These are phyloP conservation scores for Dysmachus trigonus DNA, from an alignment of 2,888 invertebrate genomes.

Conservation along the genomic window DNA sequence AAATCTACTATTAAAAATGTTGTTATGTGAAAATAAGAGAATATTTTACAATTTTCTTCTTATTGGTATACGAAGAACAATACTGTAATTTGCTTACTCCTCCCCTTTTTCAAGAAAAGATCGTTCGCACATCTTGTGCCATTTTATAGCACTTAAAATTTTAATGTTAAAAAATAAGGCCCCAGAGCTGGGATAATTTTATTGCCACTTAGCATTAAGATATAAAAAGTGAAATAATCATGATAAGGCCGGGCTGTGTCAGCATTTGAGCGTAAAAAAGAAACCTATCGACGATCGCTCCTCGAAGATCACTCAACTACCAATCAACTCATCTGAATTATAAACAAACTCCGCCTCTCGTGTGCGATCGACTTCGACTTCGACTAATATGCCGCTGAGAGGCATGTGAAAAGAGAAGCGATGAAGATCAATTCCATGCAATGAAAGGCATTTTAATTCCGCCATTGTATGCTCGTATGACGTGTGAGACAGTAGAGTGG, in stretches of 20 bases:
- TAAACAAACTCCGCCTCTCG: conserved; percentile 49
- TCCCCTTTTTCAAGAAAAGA: neutral
- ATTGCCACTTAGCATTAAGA: conserved; percentile 13
- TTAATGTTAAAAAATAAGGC: neutral
- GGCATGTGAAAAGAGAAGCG: neutral
- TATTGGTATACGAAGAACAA: neutral
- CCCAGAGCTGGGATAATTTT: neutral
- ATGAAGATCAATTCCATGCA: neutral
- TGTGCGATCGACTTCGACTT: neutral
- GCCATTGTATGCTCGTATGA: neutral
- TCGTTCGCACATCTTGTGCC: neutral
- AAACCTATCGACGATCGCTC: neutral
- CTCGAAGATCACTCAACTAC: conserved; percentile 47
- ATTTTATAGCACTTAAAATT: neutral
- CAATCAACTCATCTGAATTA: conserved; percentile 45
- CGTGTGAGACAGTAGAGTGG: neutral
- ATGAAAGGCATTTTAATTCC: conserved; percentile 20
- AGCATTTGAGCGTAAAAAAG: neutral
- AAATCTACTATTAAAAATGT: no score
- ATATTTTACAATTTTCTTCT: neutral
- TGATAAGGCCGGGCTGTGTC: neutral
- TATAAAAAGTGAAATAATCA: neutral
- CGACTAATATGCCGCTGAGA: conserved; percentile 24
- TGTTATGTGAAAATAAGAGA: no score
- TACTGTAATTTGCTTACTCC: neutral